Base-by-base conservation (phyloP, 35 echinoderm and acorn worm genomes). In the Nesometra sesokonis region DNA sequence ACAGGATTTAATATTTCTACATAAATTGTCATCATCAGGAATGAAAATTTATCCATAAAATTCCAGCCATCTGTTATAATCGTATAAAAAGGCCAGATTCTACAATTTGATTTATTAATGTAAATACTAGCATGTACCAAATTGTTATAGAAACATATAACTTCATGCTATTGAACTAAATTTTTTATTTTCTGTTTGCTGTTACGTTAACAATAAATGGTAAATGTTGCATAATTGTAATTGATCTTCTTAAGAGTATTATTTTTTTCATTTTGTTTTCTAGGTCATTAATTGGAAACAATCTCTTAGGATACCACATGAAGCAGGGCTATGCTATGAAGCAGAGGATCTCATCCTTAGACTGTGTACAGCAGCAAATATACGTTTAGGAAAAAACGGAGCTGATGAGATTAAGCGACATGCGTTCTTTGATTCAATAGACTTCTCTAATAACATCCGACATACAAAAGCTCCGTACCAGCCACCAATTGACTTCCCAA, bases 271-370 rank as follows among this genome's bases (percentile, higher is more conserved):
- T 76, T 32, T n/a, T n/a, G n/a, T 84, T 27, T 76, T 17, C 30
- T 81, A 94, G 96, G 92, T 99, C 5, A 92, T 99, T 35, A 78
- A 94, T 32, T 99, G 96, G 96, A 78, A 80, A 11, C 84, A 91
- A 0, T 88, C 80, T 13, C 90, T 99, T 17, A 88, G 91, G 35
- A 94, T 99, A 76, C 96, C 96, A 9, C 30, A 77, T 27, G 85
- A 88, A 78, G 96, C 96, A 78, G 88, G 90, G 40, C 90, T 99
- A 11, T 90, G 86, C 76, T 36, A 76, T 3, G 87, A 99, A 78
- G 92, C 96, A n/a, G 87, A 89, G 31, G 78, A 90, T 37, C 93
- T 99, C 39, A 99, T 99, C 87, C 88, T 90, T 31, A 81, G 89
- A 29, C 88, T 99, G 17, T 99, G 96, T 86, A 97, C 90, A 0